These are phyloP conservation scores for Cryptotis parvus DNA, from an alignment of 2,113 vertebrate species.

Conservation along the genomic window DNA sequence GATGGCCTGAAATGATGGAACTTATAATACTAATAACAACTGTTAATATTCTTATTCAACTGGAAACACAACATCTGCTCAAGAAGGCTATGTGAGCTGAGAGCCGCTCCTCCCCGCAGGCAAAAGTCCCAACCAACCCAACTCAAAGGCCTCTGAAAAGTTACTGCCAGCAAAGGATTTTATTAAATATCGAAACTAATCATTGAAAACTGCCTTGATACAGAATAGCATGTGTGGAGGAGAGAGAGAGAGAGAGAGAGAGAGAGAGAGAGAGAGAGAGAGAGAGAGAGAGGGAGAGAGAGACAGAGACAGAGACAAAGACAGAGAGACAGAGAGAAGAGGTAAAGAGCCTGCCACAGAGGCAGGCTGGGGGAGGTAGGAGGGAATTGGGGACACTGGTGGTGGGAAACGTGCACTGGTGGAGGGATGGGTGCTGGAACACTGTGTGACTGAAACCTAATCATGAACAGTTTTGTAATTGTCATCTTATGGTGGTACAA, in stretches of 20 bases:
- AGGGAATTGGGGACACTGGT: too few relatives aligned
- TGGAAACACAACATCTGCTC: constrained; percentile 75
- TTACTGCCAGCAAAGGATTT: constrained; percentile 62
- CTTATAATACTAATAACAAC: constrained; percentile 62
- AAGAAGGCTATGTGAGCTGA: constrained; percentile 53
- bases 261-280: background rate
- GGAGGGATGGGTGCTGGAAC: too few relatives aligned
- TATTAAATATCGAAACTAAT: constrained; percentile 76
- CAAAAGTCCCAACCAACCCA: constrained; percentile 42
- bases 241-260: too few relatives aligned
- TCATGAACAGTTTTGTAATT: too few relatives aligned
- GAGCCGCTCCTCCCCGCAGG: constrained; percentile 18
- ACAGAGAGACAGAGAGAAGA: too few relatives aligned
- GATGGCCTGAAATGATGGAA: constrained; percentile 60
- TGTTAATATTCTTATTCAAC: constrained; percentile 70
- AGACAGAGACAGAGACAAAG: too few relatives aligned
- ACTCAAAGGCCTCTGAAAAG: constrained; percentile 67
- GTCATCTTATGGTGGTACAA: too few relatives aligned
- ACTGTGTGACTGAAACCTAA: too few relatives aligned
- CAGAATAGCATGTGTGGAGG: background rate
- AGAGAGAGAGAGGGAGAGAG: background rate
- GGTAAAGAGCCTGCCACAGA: too few relatives aligned
- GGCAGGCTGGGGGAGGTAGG: too few relatives aligned
- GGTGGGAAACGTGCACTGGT: too few relatives aligned
- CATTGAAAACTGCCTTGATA: constrained; percentile 66